These are phyloP conservation scores for Lophius piscatorius DNA, from an alignment of 2,113 vertebrate species.

Conservation along the genomic window DNA sequence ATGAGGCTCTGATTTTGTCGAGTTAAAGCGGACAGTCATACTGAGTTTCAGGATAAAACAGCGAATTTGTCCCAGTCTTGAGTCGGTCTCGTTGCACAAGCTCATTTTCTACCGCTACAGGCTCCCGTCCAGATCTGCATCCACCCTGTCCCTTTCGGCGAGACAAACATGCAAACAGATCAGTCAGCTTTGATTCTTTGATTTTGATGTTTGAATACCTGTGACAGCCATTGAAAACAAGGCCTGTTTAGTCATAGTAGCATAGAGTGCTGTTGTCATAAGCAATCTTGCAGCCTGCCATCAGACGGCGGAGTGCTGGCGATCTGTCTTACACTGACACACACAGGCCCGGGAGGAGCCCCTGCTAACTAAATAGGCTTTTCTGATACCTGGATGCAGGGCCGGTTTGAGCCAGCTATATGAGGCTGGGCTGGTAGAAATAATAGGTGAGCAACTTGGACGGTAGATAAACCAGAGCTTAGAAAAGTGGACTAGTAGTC, in stretches of 20 bases:
- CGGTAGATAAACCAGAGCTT: no score
- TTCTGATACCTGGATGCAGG: not conserved
- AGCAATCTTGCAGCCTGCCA: constrained; percentile 43
- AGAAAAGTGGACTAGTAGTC: no score
- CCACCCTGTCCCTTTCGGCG: constrained; percentile 54
- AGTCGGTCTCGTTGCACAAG: constrained; percentile 35
- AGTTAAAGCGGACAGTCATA: constrained; percentile 39
- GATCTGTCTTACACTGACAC: constrained; percentile 48
- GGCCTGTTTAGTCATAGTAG: constrained; percentile 67
- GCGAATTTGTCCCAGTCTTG: constrained; percentile 44
- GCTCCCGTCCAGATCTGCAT: constrained; percentile 50
- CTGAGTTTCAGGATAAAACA: constrained; percentile 45
- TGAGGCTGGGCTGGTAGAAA: no score
- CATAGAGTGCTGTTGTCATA: constrained; percentile 61
- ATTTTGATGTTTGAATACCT: constrained; percentile 63
- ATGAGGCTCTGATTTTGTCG: constrained; percentile 1
- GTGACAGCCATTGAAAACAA: constrained; percentile 66
- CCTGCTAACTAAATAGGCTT: not conserved
- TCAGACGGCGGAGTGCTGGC: constrained; percentile 48
- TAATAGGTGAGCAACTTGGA: no score
- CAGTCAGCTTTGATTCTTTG: constrained; percentile 69
- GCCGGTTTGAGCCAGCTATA: no score
- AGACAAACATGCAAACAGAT: constrained; percentile 60
- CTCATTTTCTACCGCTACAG: constrained; percentile 50
- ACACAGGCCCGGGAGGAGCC: not conserved